A percentile compares a stretch with the other conserved stretches of the same genome.
Conservation (phyloP, 1,140 invertebrate species). For the Bombus soroeensis region DNA sequence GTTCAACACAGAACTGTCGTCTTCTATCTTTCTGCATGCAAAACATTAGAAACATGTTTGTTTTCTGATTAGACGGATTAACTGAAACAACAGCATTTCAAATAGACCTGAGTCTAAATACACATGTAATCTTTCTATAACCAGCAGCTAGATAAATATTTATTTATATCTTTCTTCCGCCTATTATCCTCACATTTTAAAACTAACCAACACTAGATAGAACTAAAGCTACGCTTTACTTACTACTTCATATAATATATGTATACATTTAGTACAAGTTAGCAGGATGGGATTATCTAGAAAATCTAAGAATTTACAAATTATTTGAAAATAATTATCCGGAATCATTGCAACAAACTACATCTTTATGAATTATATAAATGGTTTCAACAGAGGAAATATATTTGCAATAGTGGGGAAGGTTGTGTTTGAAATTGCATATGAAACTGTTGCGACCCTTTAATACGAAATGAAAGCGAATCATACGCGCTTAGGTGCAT, state of each 20-base stretch:
- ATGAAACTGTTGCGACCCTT: not conserved
- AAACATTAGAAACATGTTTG: not conserved
- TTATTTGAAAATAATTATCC: not conserved
- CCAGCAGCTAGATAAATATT: not conserved
- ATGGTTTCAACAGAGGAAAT: not conserved
- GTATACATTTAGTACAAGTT: not conserved
- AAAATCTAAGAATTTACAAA: not conserved
- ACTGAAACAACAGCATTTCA: not conserved
- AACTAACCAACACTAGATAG: not conserved
- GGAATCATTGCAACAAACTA: not conserved
- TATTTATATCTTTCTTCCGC: not conserved
- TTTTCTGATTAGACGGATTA: not conserved
- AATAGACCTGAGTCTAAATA: not conserved
- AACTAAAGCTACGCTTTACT: not conserved
- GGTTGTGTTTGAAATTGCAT: too few species aligned
- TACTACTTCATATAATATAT: not conserved
- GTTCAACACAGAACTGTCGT: not conserved
- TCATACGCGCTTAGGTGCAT: not conserved
- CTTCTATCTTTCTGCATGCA: not conserved
- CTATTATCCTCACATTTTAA: not conserved
- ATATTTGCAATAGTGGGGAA: not conserved
- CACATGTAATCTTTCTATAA: not conserved
- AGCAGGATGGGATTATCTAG: not conserved
- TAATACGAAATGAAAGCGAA: not conserved
- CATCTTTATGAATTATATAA: not conserved